Percentiles rank a stretch among this genome's conserved stretches.
These are phyloP conservation scores for Drosophila austrosaltans DNA, from an alignment of 2,888 invertebrate genomes.

Conservation along the genomic window DNA sequence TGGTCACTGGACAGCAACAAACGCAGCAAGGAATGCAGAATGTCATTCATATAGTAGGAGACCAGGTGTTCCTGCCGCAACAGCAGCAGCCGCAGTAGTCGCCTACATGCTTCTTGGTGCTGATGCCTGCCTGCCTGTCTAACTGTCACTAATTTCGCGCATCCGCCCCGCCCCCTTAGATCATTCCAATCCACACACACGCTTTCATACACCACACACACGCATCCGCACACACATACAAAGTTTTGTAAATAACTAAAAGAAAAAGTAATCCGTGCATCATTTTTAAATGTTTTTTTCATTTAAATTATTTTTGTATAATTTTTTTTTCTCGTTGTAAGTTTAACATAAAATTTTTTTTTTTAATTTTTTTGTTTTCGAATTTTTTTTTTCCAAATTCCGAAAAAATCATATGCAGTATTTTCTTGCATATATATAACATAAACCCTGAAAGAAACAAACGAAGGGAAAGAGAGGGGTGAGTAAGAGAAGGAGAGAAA, in stretches of 20 bases:
- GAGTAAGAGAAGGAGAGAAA: background rate
- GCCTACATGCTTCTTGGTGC: conserved; percentile 16
- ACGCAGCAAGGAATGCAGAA: conserved; percentile 74
- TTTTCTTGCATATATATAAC: conserved; percentile 70
- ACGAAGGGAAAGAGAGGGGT: conserved; percentile 1
- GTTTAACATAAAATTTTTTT: conserved; percentile 31
- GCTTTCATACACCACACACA: conserved; percentile 40
- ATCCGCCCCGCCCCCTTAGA: conserved; percentile 33
- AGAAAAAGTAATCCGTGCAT: conserved; percentile 45
- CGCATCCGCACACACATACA: conserved; percentile 34
- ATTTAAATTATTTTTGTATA: conserved; percentile 48
- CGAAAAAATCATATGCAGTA: conserved; percentile 63
- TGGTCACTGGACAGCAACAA: conserved; percentile 52
- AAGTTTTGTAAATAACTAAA: conserved; percentile 67
- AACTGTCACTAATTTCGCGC: background rate
- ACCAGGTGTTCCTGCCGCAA: conserved; percentile 73
- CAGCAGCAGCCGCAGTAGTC: conserved; percentile 55
- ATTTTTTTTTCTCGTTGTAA: conserved; percentile 49
- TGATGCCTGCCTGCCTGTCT: background rate
- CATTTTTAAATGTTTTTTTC: conserved; percentile 64
- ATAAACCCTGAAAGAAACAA: conserved; percentile 31
- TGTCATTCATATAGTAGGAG: conserved; percentile 81
- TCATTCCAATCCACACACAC: conserved; percentile 62
- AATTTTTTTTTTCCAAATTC: conserved; percentile 30
- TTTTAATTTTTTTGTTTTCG: conserved; percentile 63